Percentiles rank a stretch among this genome's conserved stretches.
Evolutionary conservation across 1,140 invertebrate genomes (phyloP).

Genomic region (Anastrepha obliqua): DNA sequence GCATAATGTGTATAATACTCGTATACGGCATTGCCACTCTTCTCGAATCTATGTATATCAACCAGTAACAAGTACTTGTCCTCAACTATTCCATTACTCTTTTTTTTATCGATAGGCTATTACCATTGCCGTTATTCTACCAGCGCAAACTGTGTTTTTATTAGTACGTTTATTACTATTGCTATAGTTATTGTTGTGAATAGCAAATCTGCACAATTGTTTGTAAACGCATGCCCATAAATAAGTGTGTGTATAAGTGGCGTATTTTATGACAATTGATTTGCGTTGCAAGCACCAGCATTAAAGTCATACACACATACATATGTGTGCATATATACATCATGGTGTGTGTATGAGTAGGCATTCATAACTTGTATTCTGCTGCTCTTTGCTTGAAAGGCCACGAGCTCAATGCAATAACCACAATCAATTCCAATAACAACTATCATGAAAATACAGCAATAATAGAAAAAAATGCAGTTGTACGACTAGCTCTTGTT

Average conservation of each 20-base stretch:
- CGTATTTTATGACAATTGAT: constrained; percentile 71
- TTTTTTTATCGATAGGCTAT: constrained; percentile 25
- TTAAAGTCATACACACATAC: constrained; percentile 39
- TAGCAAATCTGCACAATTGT: constrained; percentile 46
- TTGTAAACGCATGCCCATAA: background rate
- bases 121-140: constrained; percentile 2
- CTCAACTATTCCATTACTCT: constrained; percentile 24
- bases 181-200: constrained; percentile 56
- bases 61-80: constrained; percentile 12
- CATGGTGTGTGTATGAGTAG: background rate
- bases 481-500: constrained; percentile 46
- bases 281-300: constrained; percentile 66
- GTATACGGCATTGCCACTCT: too few species aligned
- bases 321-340: background rate
- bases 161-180: background rate
- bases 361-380: constrained; percentile 8
- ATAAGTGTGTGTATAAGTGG: constrained; percentile 52
- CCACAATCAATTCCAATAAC: constrained; percentile 24
- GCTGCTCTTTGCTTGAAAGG: constrained; percentile 40
- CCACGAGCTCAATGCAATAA: constrained; percentile 16
- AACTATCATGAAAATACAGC: constrained; percentile 17
- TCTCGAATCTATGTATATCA: too few species aligned
- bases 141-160: constrained; percentile 35
- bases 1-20: background rate
- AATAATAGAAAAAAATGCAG: constrained; percentile 16